Evolutionary conservation across 37 sponge, comb jelly and placozoan genomes (phyloP), one percentile per base, ranked within the genome.

Genomic region (Ianthella basta): DNA sequence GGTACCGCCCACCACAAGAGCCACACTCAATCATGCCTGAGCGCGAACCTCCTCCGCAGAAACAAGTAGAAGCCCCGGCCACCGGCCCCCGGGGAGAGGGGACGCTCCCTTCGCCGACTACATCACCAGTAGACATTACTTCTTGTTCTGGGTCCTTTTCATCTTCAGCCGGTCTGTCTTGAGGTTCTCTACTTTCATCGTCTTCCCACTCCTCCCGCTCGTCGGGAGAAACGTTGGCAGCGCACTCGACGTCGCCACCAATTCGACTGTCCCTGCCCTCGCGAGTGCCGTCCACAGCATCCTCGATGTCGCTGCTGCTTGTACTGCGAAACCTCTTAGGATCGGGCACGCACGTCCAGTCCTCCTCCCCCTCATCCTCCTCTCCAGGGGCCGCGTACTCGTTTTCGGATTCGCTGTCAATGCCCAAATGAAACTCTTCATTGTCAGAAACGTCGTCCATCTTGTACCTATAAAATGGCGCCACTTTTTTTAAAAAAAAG

Each of bases 11-110:
- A n/a, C 38, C 14, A 56, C 95, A 94, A 24, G 39, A 36, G 44
- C 86, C 77, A 81, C 95, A 94, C 67, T 84, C 38, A 3, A 91
- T 84, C 88, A 87, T 91, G 25, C 78, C 78, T 41, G 78, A 53
- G 21, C 23, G 23, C 44, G 32, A 24, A 25, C 41, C 37, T 39
- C 37, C 78, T 1, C 54, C 54, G 37, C 78, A 75, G 0, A 75
- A 53, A 75, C 78, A 75, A 29, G 64, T 61, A 27, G 64, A 61
- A 12, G 24, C 64, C 29, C 2, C 64, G 24, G 12, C 29, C 27
- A 27, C 27, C 10, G 64, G 24, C 27, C 27, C 64, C 29, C 10
- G 10, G 29, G 64, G 5, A 27, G 13, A 27, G 27, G 64, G 64
- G 13, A 27, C 13, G 13, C 24, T n/a, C 24, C 29, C 4, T 2